phyloP scores from a whole-genome alignment of 2,888 invertebrate species.

The Chymomyza procnemis region DNA sequence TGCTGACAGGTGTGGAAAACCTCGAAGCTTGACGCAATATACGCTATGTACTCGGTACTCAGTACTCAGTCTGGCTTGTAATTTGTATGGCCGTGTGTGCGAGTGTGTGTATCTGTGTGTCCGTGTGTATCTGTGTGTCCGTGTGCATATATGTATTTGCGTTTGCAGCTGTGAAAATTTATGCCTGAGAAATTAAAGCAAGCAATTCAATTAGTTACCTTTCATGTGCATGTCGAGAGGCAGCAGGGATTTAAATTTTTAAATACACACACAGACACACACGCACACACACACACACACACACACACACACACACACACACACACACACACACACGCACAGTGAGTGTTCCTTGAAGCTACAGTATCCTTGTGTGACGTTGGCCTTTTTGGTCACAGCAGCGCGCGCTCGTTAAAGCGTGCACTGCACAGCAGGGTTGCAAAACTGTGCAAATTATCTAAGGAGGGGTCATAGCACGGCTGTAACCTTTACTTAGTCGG shows the following conservation, averaged over 20 bases:
- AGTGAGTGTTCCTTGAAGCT: too few species aligned
- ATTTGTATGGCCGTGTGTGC: neutral
- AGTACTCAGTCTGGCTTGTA: neutral
- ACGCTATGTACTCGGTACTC: neutral
- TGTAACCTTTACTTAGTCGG: too few species aligned
- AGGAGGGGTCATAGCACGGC: too few species aligned
- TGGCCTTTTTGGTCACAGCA: neutral
- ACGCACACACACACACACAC: neutral
- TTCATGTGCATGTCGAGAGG: slow-evolving; percentile 12
- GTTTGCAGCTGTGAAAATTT: slow-evolving; percentile 9
- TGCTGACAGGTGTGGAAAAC: neutral
- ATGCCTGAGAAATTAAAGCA: neutral
- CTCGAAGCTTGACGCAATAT: too few species aligned
- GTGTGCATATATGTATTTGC: neutral
- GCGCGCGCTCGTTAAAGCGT: neutral
- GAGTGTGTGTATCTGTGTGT: slow-evolving; percentile 4
- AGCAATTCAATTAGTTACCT: slow-evolving; percentile 35
- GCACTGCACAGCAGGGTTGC: too few species aligned
- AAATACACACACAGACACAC: neutral
- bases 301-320: neutral
- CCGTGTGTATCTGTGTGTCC: neutral
- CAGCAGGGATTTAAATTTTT: neutral
- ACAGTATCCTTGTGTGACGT: neutral
- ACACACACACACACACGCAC: too few species aligned
- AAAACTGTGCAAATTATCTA: too few species aligned